Base-by-base conservation (phyloP, 2,797 vertebrate genomes). In the Diplodus sargus region DNA sequence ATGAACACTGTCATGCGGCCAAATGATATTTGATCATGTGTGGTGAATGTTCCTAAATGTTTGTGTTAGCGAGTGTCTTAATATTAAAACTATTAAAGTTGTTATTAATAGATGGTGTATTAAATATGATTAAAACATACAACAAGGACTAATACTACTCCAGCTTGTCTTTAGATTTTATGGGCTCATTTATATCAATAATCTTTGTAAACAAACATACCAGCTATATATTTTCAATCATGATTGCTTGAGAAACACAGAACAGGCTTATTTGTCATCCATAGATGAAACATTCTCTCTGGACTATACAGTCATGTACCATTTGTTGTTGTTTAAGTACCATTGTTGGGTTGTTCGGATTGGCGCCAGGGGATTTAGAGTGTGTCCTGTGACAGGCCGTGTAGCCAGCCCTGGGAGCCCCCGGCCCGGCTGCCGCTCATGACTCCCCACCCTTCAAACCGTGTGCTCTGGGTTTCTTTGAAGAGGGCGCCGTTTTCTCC, bases 401-500 rank as follows among this genome's bases (percentile, higher is more conserved):
- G 14, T 9, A 20, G 11, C 28, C 10, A 0, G 14, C 22, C 18
- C 28, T 51, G 7, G n/a, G 9, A 56, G 48, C 59, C 68, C 30
- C 34, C 1, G 53, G 18, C 20, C 67, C 67, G 15, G 34, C 56
- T 39, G 54, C 43, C 0, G 42, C 48, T 3, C 53, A 4, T n/a
- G 65, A 39, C 66, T 62, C 53, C 53, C 67, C 76, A 42, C 42
- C 70, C 53, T 54, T 11, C n/a, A 28, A 39, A 49, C 54, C 13
- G 64, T 22, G 66, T 2, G 43, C 30, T 43, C 60, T 60, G 17
- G 22, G 23, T 73, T 62, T 81, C 88, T 95, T 95, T 92, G 91
- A 93, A 94, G 93, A 93, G 87, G 92, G 94, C 95, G 96, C 95
- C 94, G 86, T 91, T 92, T 89, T 64, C 90, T 88, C 87, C 89